Evolutionary conservation across 2,888 invertebrate species (phyloP), one percentile per base, ranked within the genome.

Genomic region (Pachymerium ferrugineum): DNA sequence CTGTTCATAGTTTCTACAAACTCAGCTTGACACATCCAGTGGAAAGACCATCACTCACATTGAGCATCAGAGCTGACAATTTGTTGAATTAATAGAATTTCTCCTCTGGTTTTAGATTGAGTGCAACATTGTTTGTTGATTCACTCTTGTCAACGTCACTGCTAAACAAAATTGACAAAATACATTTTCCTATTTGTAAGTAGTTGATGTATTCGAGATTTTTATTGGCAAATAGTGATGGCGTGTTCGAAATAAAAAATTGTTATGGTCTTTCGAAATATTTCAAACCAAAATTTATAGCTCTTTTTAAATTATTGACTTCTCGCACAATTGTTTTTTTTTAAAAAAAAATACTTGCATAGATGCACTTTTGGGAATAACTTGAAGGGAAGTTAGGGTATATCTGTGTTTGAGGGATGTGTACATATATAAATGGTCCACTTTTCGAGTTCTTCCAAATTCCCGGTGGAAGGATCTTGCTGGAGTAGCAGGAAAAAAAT

Each of bases 1-100:
- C 62, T 62, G 62, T 62, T 62, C 62, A 62, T 62, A 62, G 62
- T 62, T 62, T 62, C 62, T 62, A 62, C 62, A 62, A 62, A 62
- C 62, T 62, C 62, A 28, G 62, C 62, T 62, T 62, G 62, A 62
- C 62, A 62, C 62, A 62, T 62, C 28, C 62, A 28, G 62, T 25
- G 28, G 62, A n/a, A 25, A 25, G 62, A 62, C 62, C 62, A 62
- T 62, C 62, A 62, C 62, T 62, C 62, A 62, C 25, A 12, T 14
- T 14, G 62, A 62, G 62, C 25, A 62, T 62, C 28, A 62, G 28
- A 62, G 62, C 62, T 62, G 62, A 62, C 62, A 62, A 62, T 62
- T 62, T 62, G 14, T 25, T n/a, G 62, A 62, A 62, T 62, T 62
- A 62, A 62, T 62, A 62, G 62, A 62, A 62, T 62, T n/a, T 62